Base-by-base conservation (phyloP, 2,888 invertebrate genomes). In the Notocelia uddmanniana region DNA sequence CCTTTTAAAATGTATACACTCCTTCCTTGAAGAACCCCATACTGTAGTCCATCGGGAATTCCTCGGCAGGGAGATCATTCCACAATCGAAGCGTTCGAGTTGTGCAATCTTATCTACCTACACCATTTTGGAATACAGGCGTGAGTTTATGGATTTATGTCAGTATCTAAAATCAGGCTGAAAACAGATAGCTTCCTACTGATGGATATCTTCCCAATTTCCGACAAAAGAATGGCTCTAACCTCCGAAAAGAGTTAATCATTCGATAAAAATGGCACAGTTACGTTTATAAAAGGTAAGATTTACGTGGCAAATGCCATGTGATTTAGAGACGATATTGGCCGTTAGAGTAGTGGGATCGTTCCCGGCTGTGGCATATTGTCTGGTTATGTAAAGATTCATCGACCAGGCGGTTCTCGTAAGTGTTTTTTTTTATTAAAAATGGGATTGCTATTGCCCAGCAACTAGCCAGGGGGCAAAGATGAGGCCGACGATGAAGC, bases 191-290 rank as follows among this genome's bases (percentile, higher is more conserved):
- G 11, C 23, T 26, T 3, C 3, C 26, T 55, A n/a, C 23, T n/a
- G 55, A 55, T 55, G 23, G 23, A 45, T 45, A 54, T 55, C 55
- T 55, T 55, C 13, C 26, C 26, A 55, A 55, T 55, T 55, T 55
- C 55, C 55, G 13, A n/a, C 15, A n/a, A 55, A 15, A 26, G 13
- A 21, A 15, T 45, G n/a, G 6, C 0, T 21, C 13, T 15, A 52
- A 21, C 21, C 52, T 21, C 21, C 10, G 3, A 21, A 52, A 52
- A 52, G 52, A 52, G 52, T 52, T 52, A 11, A 23, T 21, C 34
- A 10, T 52, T 11, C 19, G 2, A 52, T 52, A 11, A 34, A 34
- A 34, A 11, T 21, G 52, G 5, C 11, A 21, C 19, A 52, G 52
- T 21, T 21, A 21, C 13, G 13, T 52, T 18, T 50, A 52, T 52